Evolutionary conservation across 2,888 invertebrate genomes (phyloP), one percentile per base, ranked within the genome.

Genomic region (Drosophila anceps): DNA sequence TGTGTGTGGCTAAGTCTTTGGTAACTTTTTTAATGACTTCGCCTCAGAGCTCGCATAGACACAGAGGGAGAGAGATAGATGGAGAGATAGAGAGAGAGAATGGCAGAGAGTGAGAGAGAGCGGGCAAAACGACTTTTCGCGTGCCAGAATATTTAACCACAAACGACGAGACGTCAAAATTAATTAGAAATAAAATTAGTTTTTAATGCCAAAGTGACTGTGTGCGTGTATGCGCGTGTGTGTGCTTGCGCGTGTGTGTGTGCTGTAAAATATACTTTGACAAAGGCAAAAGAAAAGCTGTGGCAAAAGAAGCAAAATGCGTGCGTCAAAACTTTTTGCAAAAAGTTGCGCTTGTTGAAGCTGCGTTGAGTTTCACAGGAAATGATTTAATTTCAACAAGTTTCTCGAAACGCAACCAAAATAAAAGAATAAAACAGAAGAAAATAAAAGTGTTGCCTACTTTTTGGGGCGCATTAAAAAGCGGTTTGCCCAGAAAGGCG

Each of bases 101-200:
- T n/a, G n/a, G n/a, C 12, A 33, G 7, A 4, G 20, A 1, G 20
- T 7, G 15, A 15, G 13, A 1, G 24, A 24, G 24, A 27, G 37
- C 3, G 54, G 27, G 24, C 33, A 29, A 46, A 69, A 33, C 67
- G 72, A 72, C 87, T 70, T 74, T 79, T 87, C 82, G 87, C 88
- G 84, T 84, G 84, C 89, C 74, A 82, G 82, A 82, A 84, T 89
- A 84, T 84, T 84, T 89, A 84, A 89, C 84, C 84, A 73, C 84
- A 84, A 89, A 89, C 88, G 84, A 89, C 84, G 82, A 89, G 84
- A 89, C 89, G 89, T 84, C 84, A 84, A 84, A 84, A 84, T 86
- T 88, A 86, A 88, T 86, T 88, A 86, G 89, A 88, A 86, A 86
- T 88, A 88, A 88, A 87, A 88, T 86, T 88, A 86, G 89, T 86